A percentile compares a stretch with the other conserved stretches of the same genome.
These are phyloP conservation scores for Eupithecia tripunctaria DNA, from an alignment of 2,888 invertebrate species.

Conservation along the genomic window DNA sequence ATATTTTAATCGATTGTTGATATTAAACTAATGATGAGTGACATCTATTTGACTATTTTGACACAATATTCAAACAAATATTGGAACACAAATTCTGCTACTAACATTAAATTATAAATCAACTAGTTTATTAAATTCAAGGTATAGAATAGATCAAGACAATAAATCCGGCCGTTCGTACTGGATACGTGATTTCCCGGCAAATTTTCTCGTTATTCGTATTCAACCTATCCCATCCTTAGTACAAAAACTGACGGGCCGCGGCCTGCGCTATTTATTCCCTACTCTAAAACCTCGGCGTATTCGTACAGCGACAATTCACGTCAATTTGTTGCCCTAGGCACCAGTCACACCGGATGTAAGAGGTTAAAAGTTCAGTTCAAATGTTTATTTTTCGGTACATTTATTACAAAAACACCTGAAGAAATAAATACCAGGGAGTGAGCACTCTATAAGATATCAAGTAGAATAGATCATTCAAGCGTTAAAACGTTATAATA, in stretches of 20 bases:
- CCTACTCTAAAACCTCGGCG: conserved; percentile 54
- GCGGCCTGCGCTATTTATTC: conserved; percentile 57
- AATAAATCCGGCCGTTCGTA: neutral
- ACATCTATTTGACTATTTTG: too few relatives aligned
- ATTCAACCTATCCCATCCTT: neutral
- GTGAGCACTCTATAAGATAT: neutral
- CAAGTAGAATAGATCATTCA: too few relatives aligned
- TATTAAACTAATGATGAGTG: too few relatives aligned
- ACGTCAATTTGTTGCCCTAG: conserved; percentile 57
- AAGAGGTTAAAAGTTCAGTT: neutral
- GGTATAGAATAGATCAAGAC: too few relatives aligned
- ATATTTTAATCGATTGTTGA: too few relatives aligned
- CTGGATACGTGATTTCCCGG: neutral
- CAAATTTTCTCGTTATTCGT: neutral
- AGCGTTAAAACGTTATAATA: too few relatives aligned
- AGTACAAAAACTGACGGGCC: conserved; percentile 53
- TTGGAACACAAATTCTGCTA: too few relatives aligned
- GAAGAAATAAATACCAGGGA: neutral
- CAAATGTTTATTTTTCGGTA: neutral
- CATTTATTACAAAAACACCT: neutral
- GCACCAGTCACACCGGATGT: conserved; percentile 51
- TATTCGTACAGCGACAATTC: conserved; percentile 65
- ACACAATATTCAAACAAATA: too few relatives aligned
- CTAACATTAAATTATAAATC: too few relatives aligned
- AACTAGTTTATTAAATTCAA: too few relatives aligned